phyloP scores from a whole-genome alignment of 2,888 invertebrate species.

The Taphrorychus bicolor region DNA sequence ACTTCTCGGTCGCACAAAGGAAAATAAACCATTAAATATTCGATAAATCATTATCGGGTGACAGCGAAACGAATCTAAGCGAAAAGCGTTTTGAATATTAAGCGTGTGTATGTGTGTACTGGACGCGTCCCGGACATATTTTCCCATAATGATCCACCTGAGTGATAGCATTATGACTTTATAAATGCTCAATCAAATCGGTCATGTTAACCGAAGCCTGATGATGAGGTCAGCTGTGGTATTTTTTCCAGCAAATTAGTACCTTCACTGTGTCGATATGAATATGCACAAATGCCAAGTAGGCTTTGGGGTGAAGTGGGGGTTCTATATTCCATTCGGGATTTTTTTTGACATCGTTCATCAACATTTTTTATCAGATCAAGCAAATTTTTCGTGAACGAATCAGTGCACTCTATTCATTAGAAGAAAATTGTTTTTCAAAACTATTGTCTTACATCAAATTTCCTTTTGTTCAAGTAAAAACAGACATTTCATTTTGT shows the following conservation, averaged over 20 bases:
- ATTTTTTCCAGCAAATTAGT: background rate
- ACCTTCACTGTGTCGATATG: no score
- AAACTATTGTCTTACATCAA: no score
- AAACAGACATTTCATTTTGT: no score
- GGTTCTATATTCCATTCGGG: no score
- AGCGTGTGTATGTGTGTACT: slow-evolving; percentile 42
- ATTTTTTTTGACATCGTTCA: no score
- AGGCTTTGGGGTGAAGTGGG: no score
- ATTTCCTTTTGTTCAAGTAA: no score
- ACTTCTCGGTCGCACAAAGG: slow-evolving; percentile 50
- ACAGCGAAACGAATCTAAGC: slow-evolving; percentile 56
- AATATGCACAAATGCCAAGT: no score
- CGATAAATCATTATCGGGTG: slow-evolving; percentile 57
- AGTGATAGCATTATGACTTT: slow-evolving; percentile 24
- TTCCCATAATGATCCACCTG: slow-evolving; percentile 46
- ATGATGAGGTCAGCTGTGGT: background rate
- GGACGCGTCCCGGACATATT: slow-evolving; percentile 47
- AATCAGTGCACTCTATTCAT: no score
- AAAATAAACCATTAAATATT: slow-evolving; percentile 57
- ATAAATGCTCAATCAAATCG: slow-evolving; percentile 17
- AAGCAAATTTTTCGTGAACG: no score
- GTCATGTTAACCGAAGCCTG: background rate
- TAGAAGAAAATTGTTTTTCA: no score
- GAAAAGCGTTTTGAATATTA: slow-evolving; percentile 52
- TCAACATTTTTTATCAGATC: no score